A percentile compares a stretch with the other conserved stretches of the same genome.
Evolutionary conservation across 2,888 invertebrate species (phyloP).

Genomic region (Laspeyria flexula): DNA sequence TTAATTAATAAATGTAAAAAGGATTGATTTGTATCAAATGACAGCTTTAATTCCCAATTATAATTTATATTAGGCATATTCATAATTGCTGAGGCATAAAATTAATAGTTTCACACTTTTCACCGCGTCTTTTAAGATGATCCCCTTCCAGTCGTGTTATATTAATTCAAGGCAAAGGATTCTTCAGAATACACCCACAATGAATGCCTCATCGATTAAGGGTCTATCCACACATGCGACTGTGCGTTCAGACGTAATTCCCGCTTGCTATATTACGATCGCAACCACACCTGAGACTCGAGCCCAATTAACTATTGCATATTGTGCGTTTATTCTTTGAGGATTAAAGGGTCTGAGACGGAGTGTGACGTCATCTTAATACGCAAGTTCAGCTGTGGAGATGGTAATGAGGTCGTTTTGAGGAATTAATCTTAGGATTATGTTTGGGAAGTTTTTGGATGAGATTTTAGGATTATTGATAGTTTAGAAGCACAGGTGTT

Average conservation of each 20-base stretch:
- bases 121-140: conserved; percentile 18
- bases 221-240: conserved; percentile 14
- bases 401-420: not conserved
- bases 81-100: no score
- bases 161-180: no score
- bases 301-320: conserved; percentile 66
- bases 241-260: conserved; percentile 47
- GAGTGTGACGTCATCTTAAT: not conserved
- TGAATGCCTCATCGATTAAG: conserved; percentile 28
- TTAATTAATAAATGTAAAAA: no score
- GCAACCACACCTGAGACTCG: conserved; percentile 71
- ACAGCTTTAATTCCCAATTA: no score
- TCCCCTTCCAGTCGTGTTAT: conserved; percentile 28
- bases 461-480: no score
- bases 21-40: no score
- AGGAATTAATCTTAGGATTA: not conserved
- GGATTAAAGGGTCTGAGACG: conserved; percentile 20
- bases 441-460: not conserved
- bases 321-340: conserved; percentile 32
- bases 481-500: no score
- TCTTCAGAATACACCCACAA: conserved; percentile 7
- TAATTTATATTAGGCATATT: no score
- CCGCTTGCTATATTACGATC: conserved; percentile 54
- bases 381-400: not conserved
- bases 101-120: conserved; percentile 2